Evolutionary conservation across 2,113 vertebrate genomes (phyloP).

Genomic region (Pseudonaja textilis): DNA sequence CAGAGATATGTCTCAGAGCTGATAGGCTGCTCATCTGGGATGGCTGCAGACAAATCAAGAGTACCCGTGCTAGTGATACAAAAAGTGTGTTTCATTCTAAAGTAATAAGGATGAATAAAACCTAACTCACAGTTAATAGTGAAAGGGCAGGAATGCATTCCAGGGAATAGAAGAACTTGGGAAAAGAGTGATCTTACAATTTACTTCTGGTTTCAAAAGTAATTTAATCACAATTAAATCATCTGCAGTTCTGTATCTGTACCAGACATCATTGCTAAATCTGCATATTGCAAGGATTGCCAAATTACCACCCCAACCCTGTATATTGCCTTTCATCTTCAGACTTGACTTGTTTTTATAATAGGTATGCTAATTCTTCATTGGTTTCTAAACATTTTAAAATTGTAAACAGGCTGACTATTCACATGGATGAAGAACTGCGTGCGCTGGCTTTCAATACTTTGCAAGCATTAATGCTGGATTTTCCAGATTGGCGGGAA

Average conservation of each 20-base stretch:
- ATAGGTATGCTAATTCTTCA: background rate
- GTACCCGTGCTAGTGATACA: background rate
- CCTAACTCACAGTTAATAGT: background rate
- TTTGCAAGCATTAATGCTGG: slow-evolving; percentile 94
- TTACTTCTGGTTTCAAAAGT: background rate
- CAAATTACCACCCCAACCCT: background rate
- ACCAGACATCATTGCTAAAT: background rate
- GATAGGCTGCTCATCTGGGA: background rate
- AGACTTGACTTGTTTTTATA: background rate
- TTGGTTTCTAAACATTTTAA: slow-evolving; percentile 34
- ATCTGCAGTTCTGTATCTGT: background rate
- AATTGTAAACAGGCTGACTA: slow-evolving; percentile 82
- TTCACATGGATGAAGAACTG: slow-evolving; percentile 99
- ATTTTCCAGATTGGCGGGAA: slow-evolving; percentile 97
- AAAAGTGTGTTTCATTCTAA: background rate
- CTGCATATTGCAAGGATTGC: background rate
- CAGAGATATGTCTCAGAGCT: background rate
- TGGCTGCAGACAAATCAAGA: background rate
- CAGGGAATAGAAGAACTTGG: background rate
- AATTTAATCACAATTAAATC: background rate
- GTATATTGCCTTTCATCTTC: background rate
- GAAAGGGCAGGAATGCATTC: background rate
- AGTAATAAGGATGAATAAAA: background rate
- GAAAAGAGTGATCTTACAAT: background rate
- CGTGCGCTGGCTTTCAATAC: slow-evolving; percentile 96